Conservation (phyloP, 2,113 vertebrate species). For the Burhinus bistriatus region DNA sequence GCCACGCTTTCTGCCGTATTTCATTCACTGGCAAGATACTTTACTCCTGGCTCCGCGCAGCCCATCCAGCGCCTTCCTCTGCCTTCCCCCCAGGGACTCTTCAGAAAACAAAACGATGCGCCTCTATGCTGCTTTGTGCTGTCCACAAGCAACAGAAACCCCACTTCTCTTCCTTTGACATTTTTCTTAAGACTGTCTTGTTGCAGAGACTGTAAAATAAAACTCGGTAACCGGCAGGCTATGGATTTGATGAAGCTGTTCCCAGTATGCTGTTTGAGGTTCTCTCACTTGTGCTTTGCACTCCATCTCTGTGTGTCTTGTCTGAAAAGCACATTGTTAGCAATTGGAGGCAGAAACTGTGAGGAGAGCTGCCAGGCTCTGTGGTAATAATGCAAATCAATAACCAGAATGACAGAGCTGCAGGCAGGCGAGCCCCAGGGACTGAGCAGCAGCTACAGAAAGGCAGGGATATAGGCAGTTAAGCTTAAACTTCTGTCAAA, state of each 20-base stretch:
- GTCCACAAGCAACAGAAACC: background rate
- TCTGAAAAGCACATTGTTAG: background rate
- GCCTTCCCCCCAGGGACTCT: fast-evolving
- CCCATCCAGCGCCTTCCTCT: background rate
- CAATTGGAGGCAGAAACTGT: background rate
- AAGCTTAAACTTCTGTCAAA: background rate
- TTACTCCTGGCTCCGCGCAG: background rate
- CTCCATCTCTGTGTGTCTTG: background rate
- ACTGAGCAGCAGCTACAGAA: background rate
- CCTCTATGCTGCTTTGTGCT: background rate
- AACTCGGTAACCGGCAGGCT: background rate
- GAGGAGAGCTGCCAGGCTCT: background rate
- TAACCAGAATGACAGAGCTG: background rate
- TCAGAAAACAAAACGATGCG: background rate
- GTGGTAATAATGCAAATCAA: background rate
- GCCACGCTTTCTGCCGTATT: fast-evolving
- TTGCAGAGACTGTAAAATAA: background rate
- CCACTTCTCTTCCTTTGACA: fast-evolving
- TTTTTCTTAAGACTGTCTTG: background rate
- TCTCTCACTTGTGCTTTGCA: background rate
- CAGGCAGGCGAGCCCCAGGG: background rate
- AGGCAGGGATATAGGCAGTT: too few relatives aligned
- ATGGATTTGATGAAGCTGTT: background rate
- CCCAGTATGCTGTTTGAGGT: fast-evolving
- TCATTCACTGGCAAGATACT: background rate